Conservation (phyloP, 2,113 vertebrate species). For the Nesospiza acunhae region DNA sequence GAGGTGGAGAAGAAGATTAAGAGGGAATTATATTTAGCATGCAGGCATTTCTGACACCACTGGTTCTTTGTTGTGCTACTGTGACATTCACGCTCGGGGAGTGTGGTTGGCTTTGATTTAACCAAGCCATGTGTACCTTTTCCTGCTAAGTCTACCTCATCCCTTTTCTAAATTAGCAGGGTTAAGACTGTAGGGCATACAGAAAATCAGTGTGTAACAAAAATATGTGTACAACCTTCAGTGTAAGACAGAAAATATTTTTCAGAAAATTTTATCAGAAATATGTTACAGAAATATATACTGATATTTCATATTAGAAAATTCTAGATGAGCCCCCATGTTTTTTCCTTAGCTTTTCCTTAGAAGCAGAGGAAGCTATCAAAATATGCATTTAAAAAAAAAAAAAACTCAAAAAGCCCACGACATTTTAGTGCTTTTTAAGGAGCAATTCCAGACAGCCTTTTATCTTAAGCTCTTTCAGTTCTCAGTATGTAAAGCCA, state of each 20-base stretch:
- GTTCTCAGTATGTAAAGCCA: neutral
- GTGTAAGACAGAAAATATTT: neutral
- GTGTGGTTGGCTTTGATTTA: neutral
- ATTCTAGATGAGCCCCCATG: neutral
- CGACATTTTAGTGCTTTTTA: neutral
- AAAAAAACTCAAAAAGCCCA: neutral
- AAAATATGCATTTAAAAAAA: neutral
- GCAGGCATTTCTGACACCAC: neutral
- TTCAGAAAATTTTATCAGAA: neutral
- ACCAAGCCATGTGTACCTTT: rapidly evolving
- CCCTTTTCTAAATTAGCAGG: neutral
- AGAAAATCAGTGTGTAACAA: neutral
- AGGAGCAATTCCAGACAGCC: neutral
- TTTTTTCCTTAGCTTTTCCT: neutral
- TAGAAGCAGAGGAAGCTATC: neutral
- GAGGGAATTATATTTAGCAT: neutral
- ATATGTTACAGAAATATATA: neutral
- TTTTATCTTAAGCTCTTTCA: neutral
- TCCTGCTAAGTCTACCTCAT: neutral
- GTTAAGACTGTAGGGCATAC: neutral
- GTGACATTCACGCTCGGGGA: neutral
- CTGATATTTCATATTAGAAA: neutral
- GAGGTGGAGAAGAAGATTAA: rapidly evolving
- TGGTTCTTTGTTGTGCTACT: neutral
- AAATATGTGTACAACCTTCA: neutral